Evolutionary conservation across 2,888 invertebrate genomes (phyloP), one percentile per base, ranked within the genome.

Genomic region (Acholoe squamosa): DNA sequence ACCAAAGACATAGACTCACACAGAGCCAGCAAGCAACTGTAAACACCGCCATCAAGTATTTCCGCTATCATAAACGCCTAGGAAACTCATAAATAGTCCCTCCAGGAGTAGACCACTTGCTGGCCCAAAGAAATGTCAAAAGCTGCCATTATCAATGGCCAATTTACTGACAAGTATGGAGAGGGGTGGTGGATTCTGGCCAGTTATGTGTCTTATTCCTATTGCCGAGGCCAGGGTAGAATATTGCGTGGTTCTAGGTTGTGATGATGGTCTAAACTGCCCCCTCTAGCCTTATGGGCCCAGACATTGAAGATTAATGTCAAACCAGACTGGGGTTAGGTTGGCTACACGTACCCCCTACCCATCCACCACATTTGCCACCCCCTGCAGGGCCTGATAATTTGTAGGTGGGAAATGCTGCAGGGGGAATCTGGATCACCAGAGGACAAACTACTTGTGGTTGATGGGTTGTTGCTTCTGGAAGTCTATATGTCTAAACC

Each of bases 41-140:
- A 33, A 80, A 80, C 80, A 43, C 33, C 12, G 0, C 14, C 80
- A 80, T 80, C 33, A 34, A n/a, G 34, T 19, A 80, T 43, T 80
- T 80, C 19, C 34, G 14, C 34, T 10, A 34, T 80, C 80, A 80
- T 33, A 80, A 80, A 14, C 80, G 80, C 33, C 80, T 16, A 43
- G 80, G 1, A 80, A 80, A 33, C 14, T n/a, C 80, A 43, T 80
- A 33, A 80, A 80, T 80, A 80, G 7, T 61, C 34, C 22, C n/a
- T 33, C 80, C 43, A 43, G 34, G 22, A 43, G 5, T 14, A 33
- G 80, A 43, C 80, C 43, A 80, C 80, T 80, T 80, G 80, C 33
- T 43, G 25, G 12, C 34, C 34, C 5, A 80, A 80, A 34, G 33
- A 80, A 80, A 80, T 80, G 80, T 80, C 80, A 80, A 33, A 76